These are phyloP conservation scores for Patiria miniata DNA, from an alignment of 35 echinoderm and acorn worm species.

Conservation along the genomic window DNA sequence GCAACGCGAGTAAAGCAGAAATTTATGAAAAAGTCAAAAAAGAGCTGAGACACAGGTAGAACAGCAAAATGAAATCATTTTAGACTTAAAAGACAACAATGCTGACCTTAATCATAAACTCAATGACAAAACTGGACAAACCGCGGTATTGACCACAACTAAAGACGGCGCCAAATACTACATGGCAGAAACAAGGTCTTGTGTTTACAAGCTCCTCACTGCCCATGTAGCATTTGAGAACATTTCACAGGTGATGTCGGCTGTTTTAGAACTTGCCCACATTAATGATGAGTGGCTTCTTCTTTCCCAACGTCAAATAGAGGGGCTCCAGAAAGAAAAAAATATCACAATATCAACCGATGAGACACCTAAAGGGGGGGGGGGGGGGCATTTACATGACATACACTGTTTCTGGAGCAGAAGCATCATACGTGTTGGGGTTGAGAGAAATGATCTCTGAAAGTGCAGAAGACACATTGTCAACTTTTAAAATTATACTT, in stretches of 20 bases:
- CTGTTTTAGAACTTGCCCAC: constrained; percentile 2
- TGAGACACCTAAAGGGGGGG: constrained; percentile 30
- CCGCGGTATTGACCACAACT: background rate
- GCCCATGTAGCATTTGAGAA: constrained; percentile 14
- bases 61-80: background rate
- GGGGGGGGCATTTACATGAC: constrained; percentile 12
- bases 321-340: background rate
- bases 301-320: constrained; percentile 14
- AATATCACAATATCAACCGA: constrained; percentile 13
- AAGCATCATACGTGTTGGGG: constrained; percentile 16
- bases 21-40: background rate
- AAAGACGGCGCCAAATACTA: background rate
- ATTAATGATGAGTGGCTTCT: constrained; percentile 31
- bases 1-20: background rate
- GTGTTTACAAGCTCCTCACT: background rate
- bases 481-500: constrained; percentile 27
- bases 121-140: background rate
- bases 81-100: background rate
- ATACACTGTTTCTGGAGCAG: constrained; percentile 19
- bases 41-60: background rate
- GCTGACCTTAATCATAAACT: background rate
- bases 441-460: constrained; percentile 36
- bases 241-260: background rate
- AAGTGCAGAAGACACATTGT: constrained; percentile 10
- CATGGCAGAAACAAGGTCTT: background rate